Evolutionary conservation across 2,797 vertebrate genomes (phyloP).

Genomic region (Cuculus canorus): DNA sequence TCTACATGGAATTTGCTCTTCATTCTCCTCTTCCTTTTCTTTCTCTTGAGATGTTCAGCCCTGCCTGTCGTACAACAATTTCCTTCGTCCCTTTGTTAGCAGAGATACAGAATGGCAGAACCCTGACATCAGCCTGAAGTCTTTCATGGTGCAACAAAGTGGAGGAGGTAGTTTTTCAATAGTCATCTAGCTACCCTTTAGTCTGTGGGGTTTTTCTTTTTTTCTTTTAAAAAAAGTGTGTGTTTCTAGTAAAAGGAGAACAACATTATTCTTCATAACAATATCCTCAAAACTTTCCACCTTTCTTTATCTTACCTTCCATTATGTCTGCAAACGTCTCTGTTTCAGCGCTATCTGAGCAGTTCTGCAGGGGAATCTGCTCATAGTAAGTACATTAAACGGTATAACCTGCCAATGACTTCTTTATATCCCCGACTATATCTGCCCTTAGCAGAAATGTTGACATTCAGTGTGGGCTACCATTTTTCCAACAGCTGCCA

Average conservation of each 20-base stretch:
- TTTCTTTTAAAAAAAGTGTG: too few relatives aligned
- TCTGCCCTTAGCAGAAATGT: not conserved
- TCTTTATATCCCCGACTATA: not conserved
- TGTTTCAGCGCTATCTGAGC: not conserved
- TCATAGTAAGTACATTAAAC: not conserved
- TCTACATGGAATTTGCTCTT: not conserved
- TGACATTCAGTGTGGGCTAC: accelerated
- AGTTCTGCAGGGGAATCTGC: not conserved
- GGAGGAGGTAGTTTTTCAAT: not conserved
- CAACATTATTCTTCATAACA: not conserved
- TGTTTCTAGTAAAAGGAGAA: not conserved
- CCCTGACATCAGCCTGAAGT: not conserved
- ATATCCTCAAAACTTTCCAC: not conserved
- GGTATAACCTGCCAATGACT: not conserved
- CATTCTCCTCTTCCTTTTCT: not conserved
- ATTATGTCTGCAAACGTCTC: not conserved
- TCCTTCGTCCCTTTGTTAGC: not conserved
- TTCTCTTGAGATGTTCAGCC: not conserved
- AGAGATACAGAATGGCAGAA: not conserved
- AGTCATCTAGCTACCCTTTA: not conserved
- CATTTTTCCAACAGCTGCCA: not conserved
- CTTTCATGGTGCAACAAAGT: not conserved
- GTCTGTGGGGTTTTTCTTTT: not conserved
- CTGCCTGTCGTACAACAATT: not conserved
- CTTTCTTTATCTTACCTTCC: not conserved